Percentiles rank a stretch among this genome's conserved stretches.
phyloP scores from a whole-genome alignment of 2,888 invertebrate species.

The Gortyna flavago region DNA sequence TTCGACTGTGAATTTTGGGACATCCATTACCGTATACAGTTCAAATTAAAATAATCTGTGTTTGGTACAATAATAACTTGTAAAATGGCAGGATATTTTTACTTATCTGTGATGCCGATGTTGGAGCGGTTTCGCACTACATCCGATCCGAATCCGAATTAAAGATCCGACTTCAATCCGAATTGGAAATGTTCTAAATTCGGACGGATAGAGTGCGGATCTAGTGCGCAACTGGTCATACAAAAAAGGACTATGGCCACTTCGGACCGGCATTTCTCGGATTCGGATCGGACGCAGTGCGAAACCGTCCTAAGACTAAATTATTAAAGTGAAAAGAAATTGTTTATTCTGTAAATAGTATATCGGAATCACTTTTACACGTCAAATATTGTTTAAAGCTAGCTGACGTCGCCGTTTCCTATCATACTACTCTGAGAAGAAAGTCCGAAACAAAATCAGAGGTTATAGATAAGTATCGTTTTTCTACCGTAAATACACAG shows the following conservation, averaged over 20 bases:
- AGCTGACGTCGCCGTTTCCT: neutral
- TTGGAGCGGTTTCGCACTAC: no score
- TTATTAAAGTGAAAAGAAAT: neutral
- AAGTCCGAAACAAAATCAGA: neutral
- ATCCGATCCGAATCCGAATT: no score
- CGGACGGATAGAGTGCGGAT: no score
- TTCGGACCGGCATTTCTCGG: no score
- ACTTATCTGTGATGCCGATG: neutral
- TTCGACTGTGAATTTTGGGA: neutral
- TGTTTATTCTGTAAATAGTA: neutral
- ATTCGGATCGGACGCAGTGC: no score
- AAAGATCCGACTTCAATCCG: no score
- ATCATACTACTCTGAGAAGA: neutral
- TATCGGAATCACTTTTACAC: no score
- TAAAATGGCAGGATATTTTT: neutral
- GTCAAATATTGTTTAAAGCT: no score
- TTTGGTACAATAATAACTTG: neutral
- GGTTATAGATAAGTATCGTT: neutral
- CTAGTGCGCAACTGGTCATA: no score
- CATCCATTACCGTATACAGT: neutral
- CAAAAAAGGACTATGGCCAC: no score
- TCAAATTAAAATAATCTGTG: neutral
- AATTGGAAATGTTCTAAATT: no score
- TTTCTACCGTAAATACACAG: slow-evolving; percentile 36
- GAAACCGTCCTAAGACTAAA: no score